phyloP scores from a whole-genome alignment of 2,888 invertebrate species.

The Papilio protenor region DNA sequence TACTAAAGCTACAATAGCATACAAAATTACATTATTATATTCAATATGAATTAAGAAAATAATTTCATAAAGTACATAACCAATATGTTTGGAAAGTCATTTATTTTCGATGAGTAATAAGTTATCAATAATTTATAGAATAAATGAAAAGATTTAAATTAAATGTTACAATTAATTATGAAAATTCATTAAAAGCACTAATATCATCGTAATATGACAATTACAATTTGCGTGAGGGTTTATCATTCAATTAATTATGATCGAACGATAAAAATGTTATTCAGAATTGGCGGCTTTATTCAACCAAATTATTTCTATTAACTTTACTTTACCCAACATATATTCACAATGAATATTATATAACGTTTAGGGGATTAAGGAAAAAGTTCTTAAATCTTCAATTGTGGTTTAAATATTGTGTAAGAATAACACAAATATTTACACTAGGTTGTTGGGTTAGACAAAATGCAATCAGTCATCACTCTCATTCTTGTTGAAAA shows the following conservation, averaged over 20 bases:
- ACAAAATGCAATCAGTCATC: too few species aligned
- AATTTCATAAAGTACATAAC: neutral
- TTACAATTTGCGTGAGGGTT: constrained; percentile 26
- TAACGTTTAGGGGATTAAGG: neutral
- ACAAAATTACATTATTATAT: too few species aligned
- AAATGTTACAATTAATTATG: constrained; percentile 28
- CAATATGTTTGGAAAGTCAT: neutral
- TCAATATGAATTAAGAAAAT: too few species aligned
- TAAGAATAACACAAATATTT: neutral
- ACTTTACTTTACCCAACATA: neutral
- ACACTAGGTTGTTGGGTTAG: too few species aligned
- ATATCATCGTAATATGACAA: constrained; percentile 27
- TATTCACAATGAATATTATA: neutral
- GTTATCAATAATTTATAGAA: neutral
- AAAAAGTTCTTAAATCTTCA: neutral
- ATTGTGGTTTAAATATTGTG: neutral
- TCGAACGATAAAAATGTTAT: constrained; percentile 29
- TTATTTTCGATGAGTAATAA: neutral
- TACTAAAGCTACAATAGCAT: neutral
- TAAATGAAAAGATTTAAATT: constrained; percentile 25
- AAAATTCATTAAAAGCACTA: constrained; percentile 32
- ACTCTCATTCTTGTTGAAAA: too few species aligned
- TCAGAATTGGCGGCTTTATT: neutral
- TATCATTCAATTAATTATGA: constrained; percentile 34
- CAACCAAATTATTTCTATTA: constrained; percentile 7